phyloP scores from a whole-genome alignment of 2,888 invertebrate genomes.

The Unio delphinus region DNA sequence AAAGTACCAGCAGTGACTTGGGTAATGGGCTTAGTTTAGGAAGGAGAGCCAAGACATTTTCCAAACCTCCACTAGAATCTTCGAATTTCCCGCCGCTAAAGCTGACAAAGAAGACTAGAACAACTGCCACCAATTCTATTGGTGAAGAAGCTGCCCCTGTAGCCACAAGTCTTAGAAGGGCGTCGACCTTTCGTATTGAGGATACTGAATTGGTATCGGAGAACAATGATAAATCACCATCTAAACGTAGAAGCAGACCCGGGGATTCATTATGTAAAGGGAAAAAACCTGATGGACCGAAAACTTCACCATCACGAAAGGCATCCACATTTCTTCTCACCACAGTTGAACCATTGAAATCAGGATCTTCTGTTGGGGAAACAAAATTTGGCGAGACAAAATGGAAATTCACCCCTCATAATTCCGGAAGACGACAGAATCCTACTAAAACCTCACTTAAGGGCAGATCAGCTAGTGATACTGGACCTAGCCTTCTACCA shows the following conservation, averaged over 20 bases:
- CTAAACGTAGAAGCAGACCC: background rate
- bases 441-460: too few species aligned
- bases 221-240: constrained; percentile 2
- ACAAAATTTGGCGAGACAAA: constrained; percentile 12
- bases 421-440: too few species aligned
- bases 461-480: too few species aligned
- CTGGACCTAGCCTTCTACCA: background rate
- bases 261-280: background rate
- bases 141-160: constrained; percentile 1
- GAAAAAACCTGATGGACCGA: constrained; percentile 1
- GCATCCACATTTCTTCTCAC: constrained; percentile 22
- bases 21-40: constrained; percentile 14
- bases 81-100: constrained; percentile 15
- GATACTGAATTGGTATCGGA: constrained; percentile 5
- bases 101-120: constrained; percentile 6
- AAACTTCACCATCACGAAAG: constrained; percentile 21
- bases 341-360: constrained; percentile 16
- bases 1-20: constrained; percentile 33
- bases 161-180: constrained; percentile 21
- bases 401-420: background rate
- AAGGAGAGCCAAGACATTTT: constrained; percentile 5
- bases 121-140: background rate
- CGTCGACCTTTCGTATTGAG: constrained; percentile 26
- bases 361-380: constrained; percentile 32
- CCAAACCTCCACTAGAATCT: constrained; percentile 10